Conservation (phyloP, 2,797 vertebrate species). For the Taenioides sp. region DNA sequence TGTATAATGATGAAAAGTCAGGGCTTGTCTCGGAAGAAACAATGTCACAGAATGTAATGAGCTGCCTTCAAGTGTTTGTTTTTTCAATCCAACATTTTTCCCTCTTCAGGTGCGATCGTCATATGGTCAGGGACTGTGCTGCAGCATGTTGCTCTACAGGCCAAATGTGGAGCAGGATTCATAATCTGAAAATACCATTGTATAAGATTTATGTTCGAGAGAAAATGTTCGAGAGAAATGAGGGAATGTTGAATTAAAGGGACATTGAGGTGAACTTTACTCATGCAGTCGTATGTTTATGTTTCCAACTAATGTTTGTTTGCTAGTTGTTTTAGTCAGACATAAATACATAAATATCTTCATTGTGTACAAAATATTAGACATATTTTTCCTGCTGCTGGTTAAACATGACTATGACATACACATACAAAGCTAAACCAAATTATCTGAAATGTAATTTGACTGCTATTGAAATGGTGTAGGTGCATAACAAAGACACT, state of each 20-base stretch:
- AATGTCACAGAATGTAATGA: conserved; percentile 75
- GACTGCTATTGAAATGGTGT: too few relatives aligned
- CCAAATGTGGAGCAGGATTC: conserved; percentile 42
- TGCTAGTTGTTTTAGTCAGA: neutral
- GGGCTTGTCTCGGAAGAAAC: conserved; percentile 86
- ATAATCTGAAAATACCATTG: conserved; percentile 39
- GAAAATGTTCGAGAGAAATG: too few relatives aligned
- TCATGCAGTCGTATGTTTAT: neutral
- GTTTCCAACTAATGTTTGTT: neutral
- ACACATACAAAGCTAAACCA: too few relatives aligned
- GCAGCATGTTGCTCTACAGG: conserved; percentile 53
- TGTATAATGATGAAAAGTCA: conserved; percentile 86
- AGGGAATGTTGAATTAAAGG: too few relatives aligned
- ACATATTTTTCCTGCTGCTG: neutral
- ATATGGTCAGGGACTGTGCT: conserved; percentile 58
- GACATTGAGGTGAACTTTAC: neutral
- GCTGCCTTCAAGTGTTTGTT: conserved; percentile 73
- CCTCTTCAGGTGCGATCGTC: conserved; percentile 54
- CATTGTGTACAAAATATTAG: neutral
- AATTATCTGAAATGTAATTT: too few relatives aligned
- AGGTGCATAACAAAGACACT: too few relatives aligned
- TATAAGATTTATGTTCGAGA: conserved; percentile 15
- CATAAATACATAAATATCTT: neutral
- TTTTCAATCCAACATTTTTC: conserved; percentile 72
- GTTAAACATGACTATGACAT: too few relatives aligned